Evolutionary conservation across 1,140 invertebrate genomes (phyloP).

Genomic region (Anastatus disparis): DNA sequence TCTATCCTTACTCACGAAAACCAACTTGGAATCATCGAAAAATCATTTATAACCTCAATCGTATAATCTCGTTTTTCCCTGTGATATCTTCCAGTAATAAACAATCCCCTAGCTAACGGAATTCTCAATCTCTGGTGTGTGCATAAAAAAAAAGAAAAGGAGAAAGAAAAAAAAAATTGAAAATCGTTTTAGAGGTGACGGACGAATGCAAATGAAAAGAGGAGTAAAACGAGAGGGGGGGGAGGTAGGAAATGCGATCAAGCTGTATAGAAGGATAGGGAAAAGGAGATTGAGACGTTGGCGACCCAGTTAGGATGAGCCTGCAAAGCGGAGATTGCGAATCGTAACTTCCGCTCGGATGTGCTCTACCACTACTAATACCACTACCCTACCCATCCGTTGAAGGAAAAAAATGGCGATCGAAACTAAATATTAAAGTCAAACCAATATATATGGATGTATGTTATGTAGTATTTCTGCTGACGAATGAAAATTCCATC

Average conservation of each 20-base stretch:
- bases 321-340: conserved; percentile 48
- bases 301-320: conserved; percentile 36
- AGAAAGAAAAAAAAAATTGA: not conserved
- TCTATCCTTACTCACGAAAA: no score
- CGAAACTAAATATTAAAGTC: conserved; percentile 25
- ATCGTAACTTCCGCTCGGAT: conserved; percentile 49
- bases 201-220: conserved; percentile 34
- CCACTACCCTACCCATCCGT: no score
- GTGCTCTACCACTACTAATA: no score
- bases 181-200: conserved; percentile 5
- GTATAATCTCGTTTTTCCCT: no score
- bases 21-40: conserved; percentile 32
- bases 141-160: no score
- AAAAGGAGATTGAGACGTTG: conserved; percentile 36
- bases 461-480: not conserved
- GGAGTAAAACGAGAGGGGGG: conserved; percentile 36
- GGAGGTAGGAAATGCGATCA: no score
- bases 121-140: no score
- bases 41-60: conserved; percentile 28
- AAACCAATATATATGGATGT: not conserved
- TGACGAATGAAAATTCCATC: conserved; percentile 8
- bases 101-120: no score
- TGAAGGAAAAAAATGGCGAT: conserved; percentile 44
- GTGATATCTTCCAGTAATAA: no score
- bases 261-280: no score